Evolutionary conservation across 35 echinoderm and acorn worm genomes (phyloP), one percentile per base, ranked within the genome.

Genomic region (Diadema setosum): DNA sequence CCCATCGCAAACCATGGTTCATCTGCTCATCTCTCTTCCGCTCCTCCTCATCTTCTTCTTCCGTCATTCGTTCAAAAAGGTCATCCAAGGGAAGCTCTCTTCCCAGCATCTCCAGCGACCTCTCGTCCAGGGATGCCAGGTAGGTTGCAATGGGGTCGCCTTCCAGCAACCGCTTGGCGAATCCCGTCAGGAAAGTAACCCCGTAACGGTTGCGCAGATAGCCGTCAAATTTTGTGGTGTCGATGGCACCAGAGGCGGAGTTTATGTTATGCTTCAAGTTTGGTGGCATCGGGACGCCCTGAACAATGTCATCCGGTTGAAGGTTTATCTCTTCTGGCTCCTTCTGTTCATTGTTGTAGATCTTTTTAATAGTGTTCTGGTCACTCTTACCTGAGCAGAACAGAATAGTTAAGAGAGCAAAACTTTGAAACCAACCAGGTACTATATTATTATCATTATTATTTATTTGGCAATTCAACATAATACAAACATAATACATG

Each of bases 291-390:
- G 91, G 14, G 0, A 85, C 86, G 9, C 86, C 92, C 5, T 48
- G 25, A 4, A 82, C 92, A 0, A 99, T 29, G 5, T 94, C 85
- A 17, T 94, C 59, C 0, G 86, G 45, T 34, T 94, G 86, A 1
- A 99, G 39, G 14, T 88, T 75, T 29, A 99, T 99, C 90, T 95
- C 93, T 80, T 99, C 96, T 42, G 88, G 58, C 14, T 70, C 64
- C 0, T 23, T 60, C 65, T 99, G 96, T 25, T 99, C 96, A 3
- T 78, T 48, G 76, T 95, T 99, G 74, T 89, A 94, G 1, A 95
- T 75, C 25, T 94, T 73, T 18, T 81, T 48, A 61, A 99, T 89
- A 2, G 90, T 93, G 5, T 83, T 36, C n/a, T 45, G 42, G 30
- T 97, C 90, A 21, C 42, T 82, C 46, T 86, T 88, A 39, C 90